These are phyloP conservation scores for Eleginops maclovinus DNA, from an alignment of 2,113 vertebrate species.

Conservation along the genomic window DNA sequence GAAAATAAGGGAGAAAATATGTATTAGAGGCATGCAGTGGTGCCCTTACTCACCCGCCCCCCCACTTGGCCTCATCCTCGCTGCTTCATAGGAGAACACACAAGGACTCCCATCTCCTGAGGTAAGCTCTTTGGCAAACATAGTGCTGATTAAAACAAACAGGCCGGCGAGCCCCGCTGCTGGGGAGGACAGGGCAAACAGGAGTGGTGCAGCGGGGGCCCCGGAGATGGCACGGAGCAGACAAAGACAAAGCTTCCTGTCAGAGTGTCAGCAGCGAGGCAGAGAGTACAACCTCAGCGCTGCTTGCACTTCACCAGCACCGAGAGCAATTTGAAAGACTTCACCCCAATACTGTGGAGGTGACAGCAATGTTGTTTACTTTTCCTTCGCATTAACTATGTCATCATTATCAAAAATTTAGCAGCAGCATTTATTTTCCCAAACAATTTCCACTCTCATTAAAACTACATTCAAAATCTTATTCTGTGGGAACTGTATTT, in stretches of 20 bases:
- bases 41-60: not conserved
- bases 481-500: not conserved
- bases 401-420: constrained; percentile 1
- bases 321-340: not conserved
- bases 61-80: constrained; percentile 50
- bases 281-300: not conserved
- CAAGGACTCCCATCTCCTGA: constrained; percentile 75
- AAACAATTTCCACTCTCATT: not conserved
- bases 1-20: constrained; percentile 24
- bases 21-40: constrained; percentile 12
- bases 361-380: constrained; percentile 4
- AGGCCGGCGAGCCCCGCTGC: constrained; percentile 64
- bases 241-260: constrained; percentile 51
- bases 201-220: constrained; percentile 60
- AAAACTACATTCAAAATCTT: not conserved
- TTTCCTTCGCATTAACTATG: not conserved
- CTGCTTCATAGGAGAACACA: constrained; percentile 55
- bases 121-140: constrained; percentile 82
- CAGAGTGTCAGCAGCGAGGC: constrained; percentile 9
- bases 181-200: constrained; percentile 74
- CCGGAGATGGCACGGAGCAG: constrained; percentile 54
- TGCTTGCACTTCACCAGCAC: not conserved
- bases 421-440: not conserved
- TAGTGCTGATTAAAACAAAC: constrained; percentile 83
- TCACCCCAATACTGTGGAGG: not conserved